These are phyloP conservation scores for Vanessa tameamea DNA, from an alignment of 1,140 invertebrate genomes.

Conservation along the genomic window DNA sequence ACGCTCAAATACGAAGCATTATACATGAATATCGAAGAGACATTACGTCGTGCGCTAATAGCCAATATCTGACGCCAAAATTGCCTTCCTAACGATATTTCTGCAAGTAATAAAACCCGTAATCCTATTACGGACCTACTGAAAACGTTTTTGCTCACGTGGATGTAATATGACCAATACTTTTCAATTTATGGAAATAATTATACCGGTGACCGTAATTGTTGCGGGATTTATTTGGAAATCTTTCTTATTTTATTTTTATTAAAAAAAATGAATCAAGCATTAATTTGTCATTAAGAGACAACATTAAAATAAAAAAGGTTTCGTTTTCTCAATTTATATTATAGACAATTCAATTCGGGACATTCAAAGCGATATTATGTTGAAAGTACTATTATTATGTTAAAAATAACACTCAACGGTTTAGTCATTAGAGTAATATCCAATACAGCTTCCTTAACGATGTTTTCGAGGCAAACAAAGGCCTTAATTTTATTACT, in stretches of 20 bases:
- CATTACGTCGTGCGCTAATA: constrained; percentile 71
- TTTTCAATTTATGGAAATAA: constrained; percentile 14
- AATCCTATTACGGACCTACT: constrained; percentile 67
- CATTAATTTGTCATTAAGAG: too few species aligned
- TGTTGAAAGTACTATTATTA: constrained; percentile 1
- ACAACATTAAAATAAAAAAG: too few species aligned
- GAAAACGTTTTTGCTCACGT: constrained; percentile 57
- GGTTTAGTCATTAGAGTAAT: constrained; percentile 28
- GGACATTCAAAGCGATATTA: not conserved
- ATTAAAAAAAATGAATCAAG: not conserved
- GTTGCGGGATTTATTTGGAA: not conserved
- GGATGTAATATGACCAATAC: constrained; percentile 21
- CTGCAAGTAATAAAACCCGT: constrained; percentile 75
- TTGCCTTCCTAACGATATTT: constrained; percentile 79
- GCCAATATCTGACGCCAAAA: constrained; percentile 77
- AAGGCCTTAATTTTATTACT: constrained; percentile 38
- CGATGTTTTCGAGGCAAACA: constrained; percentile 35
- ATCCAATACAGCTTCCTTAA: constrained; percentile 34
- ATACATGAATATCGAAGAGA: constrained; percentile 70
- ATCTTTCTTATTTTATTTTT: not conserved
- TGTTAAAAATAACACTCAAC: constrained; percentile 10
- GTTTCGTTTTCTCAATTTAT: too few species aligned
- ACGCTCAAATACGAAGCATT: constrained; percentile 59
- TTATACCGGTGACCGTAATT: not conserved
- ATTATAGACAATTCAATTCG: too few species aligned